Evolutionary conservation across 2,113 vertebrate species (phyloP).

Genomic region (Hippocampus zosterae): DNA sequence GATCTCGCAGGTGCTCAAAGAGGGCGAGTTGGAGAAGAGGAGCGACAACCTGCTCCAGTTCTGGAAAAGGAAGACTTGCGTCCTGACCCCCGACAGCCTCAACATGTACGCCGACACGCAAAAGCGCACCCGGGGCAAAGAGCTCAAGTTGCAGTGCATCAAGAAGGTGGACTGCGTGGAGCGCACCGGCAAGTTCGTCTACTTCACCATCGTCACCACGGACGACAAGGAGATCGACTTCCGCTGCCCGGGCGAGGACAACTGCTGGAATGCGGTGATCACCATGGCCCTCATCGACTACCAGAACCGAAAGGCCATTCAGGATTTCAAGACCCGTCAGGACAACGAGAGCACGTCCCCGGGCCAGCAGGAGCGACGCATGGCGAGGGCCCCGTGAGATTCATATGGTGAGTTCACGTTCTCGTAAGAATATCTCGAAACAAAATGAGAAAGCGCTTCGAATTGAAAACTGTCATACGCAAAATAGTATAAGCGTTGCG

Average conservation of each 20-base stretch:
- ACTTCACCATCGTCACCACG: constrained; percentile 96
- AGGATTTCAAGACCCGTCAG: constrained; percentile 85
- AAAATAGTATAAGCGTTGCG: not conserved
- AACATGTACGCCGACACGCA: constrained; percentile 83
- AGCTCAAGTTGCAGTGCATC: constrained; percentile 87
- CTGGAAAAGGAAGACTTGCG: constrained; percentile 92
- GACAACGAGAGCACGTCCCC: constrained; percentile 74
- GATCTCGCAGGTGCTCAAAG: constrained; percentile 76
- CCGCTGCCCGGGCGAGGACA: constrained; percentile 83
- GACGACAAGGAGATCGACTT: constrained; percentile 96
- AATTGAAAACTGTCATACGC: not conserved
- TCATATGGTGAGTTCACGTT: constrained; percentile 61
- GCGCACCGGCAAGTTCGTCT: constrained; percentile 91
- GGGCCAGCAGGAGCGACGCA: constrained; percentile 72
- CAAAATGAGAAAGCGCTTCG: not conserved
- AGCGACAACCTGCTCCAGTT: constrained; percentile 92
- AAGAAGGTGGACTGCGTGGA: constrained; percentile 95
- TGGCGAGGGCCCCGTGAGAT: constrained; percentile 77
- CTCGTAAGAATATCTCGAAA: not conserved
- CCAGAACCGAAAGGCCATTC: constrained; percentile 90
- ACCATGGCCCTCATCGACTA: constrained; percentile 94
- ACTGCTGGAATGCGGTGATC: constrained; percentile 93
- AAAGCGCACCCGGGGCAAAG: constrained; percentile 81
- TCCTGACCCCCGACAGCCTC: constrained; percentile 88
- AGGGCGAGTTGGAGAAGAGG: constrained; percentile 93